Percentiles rank a stretch among this genome's conserved stretches.
These are phyloP conservation scores for Drosophila mayaguana DNA, from an alignment of 2,888 invertebrate species.

Conservation along the genomic window DNA sequence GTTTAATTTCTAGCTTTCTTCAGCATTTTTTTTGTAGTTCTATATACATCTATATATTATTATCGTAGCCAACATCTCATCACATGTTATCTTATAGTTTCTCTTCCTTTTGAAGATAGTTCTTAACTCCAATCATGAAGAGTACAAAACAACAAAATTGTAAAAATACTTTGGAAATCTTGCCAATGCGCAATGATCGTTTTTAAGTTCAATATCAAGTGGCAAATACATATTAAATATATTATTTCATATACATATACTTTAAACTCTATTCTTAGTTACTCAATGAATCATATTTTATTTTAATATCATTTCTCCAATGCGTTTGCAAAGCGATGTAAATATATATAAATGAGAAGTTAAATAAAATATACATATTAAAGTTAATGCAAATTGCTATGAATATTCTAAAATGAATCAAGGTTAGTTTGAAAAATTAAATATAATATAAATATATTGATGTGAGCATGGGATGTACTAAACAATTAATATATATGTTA, in stretches of 20 bases:
- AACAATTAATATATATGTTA: not conserved
- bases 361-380: conserved; percentile 47
- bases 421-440: too few relatives aligned
- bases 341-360: conserved; percentile 34
- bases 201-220: conserved; percentile 44
- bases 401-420: not conserved
- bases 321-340: conserved; percentile 60
- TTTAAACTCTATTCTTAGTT: conserved; percentile 28
- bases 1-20: conserved; percentile 1
- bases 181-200: conserved; percentile 36
- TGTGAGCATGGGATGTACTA: too few relatives aligned
- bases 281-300: conserved; percentile 15
- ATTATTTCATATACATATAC: conserved; percentile 25
- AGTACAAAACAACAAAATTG: conserved; percentile 30
- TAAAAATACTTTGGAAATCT: conserved; percentile 34
- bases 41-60: not conserved
- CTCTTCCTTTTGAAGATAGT: conserved; percentile 34
- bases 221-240: conserved; percentile 59
- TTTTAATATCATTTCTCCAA: conserved; percentile 24
- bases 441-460: not conserved
- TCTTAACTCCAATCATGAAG: conserved; percentile 20
- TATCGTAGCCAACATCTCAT: conserved; percentile 50
- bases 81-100: conserved; percentile 52
- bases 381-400: not conserved
- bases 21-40: not conserved